A percentile compares a stretch with the other conserved stretches of the same genome.
These are phyloP conservation scores for Gymnorhina tibicen DNA, from an alignment of 2,113 vertebrate species.

Conservation along the genomic window DNA sequence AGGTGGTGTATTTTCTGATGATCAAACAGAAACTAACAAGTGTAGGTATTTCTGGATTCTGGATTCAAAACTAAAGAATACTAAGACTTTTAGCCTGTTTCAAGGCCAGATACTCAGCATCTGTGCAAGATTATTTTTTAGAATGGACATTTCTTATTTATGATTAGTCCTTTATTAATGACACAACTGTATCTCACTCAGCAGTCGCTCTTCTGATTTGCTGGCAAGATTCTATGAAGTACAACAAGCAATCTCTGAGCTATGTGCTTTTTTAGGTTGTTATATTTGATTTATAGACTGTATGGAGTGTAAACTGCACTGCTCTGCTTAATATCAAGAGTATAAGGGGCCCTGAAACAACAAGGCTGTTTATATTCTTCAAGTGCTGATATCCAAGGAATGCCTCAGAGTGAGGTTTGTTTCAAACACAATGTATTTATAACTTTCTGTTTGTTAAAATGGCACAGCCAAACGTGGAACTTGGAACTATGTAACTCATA, in stretches of 20 bases:
- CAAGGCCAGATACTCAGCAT: background rate
- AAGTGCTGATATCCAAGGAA: background rate
- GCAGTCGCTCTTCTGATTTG: background rate
- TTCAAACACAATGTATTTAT: background rate
- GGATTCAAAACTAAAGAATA: background rate
- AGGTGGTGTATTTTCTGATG: background rate
- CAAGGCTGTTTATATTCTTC: background rate
- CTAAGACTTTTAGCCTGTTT: background rate
- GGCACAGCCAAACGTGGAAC: background rate
- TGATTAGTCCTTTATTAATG: background rate
- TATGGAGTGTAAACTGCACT: background rate
- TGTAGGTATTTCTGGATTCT: background rate
- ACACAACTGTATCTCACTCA: background rate
- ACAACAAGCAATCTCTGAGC: background rate
- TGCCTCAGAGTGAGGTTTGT: background rate
- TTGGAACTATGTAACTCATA: rapidly evolving
- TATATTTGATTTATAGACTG: background rate
- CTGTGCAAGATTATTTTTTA: background rate
- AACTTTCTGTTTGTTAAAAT: background rate
- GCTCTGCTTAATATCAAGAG: background rate
- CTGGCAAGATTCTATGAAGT: background rate
- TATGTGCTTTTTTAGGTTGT: background rate
- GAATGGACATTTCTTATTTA: background rate
- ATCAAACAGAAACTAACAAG: background rate
- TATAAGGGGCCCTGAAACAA: background rate